A percentile compares a stretch with the other conserved stretches of the same genome.
These are phyloP conservation scores for Oryctes rhinoceros DNA, from an alignment of 1,140 invertebrate genomes.

Conservation along the genomic window DNA sequence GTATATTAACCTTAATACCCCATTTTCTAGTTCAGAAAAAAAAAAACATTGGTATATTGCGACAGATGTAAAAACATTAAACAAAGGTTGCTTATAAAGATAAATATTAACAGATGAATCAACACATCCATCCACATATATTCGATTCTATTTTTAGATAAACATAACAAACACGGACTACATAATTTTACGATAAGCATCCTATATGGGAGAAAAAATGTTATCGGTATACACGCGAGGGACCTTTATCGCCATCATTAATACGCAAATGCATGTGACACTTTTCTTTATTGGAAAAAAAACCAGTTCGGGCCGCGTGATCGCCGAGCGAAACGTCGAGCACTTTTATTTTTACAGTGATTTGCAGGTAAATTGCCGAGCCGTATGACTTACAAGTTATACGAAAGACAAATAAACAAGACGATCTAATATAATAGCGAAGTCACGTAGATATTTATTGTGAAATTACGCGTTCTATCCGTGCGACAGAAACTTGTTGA, in stretches of 20 bases:
- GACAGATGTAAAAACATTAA: slow-evolving; percentile 36
- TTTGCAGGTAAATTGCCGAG: neutral
- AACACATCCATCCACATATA: neutral
- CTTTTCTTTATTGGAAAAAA: neutral
- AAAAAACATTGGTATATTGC: slow-evolving; percentile 26
- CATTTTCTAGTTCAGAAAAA: neutral
- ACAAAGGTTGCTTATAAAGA: slow-evolving; percentile 33
- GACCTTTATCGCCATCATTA: slow-evolving; percentile 19
- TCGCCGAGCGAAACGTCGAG: neutral
- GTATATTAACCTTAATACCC: neutral
- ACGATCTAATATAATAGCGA: slow-evolving; percentile 2
- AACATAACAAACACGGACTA: slow-evolving; percentile 33
- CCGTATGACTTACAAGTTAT: neutral
- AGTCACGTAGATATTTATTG: slow-evolving; percentile 22
- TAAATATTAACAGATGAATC: slow-evolving; percentile 36
- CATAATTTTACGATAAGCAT: slow-evolving; percentile 20
- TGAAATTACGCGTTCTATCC: neutral
- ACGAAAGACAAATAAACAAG: slow-evolving; percentile 3
- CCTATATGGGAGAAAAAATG: slow-evolving; percentile 18
- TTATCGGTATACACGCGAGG: slow-evolving; percentile 12
- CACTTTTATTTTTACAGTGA: neutral
- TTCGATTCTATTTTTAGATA: slow-evolving; percentile 33
- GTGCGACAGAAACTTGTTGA: neutral
- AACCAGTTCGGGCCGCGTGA: neutral
- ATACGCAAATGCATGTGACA: slow-evolving; percentile 16